Conservation (phyloP, 2,797 vertebrate genomes). For the Gobio occitaniae region DNA sequence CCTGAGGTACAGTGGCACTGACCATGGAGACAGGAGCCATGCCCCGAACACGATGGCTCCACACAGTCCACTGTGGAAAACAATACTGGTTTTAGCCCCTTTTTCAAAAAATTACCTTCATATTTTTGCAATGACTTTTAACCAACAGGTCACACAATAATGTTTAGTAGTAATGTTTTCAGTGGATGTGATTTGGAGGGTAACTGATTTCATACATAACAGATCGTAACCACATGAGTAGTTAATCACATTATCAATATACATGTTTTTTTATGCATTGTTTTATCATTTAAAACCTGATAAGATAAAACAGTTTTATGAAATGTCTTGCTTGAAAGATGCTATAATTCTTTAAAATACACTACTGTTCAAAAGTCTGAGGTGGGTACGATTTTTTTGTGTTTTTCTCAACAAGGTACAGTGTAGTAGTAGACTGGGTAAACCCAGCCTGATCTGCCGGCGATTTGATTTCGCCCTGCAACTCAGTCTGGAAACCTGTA, state of each 20-base stretch:
- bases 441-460: no score
- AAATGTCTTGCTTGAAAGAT: neutral
- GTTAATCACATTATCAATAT: neutral
- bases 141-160: neutral
- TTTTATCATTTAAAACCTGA: neutral
- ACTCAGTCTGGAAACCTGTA: no score
- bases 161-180: neutral
- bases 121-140: neutral
- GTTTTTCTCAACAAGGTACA: neutral
- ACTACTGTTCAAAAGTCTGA: neutral
- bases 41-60: constrained; percentile 90
- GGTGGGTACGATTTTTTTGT: neutral
- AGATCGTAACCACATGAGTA: neutral
- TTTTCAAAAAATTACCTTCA: neutral
- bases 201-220: neutral
- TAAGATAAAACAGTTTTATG: no score
- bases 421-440: neutral
- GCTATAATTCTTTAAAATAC: neutral
- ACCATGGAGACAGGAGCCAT: constrained; percentile 92
- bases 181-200: no score
- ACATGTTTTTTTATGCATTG: neutral
- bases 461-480: no score
- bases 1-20: constrained; percentile 96
- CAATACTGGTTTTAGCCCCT: constrained; percentile 28
- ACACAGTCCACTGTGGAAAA: constrained; percentile 86